These are phyloP conservation scores for Drosophila fungiperda DNA, from an alignment of 2,888 invertebrate species.

Conservation along the genomic window DNA sequence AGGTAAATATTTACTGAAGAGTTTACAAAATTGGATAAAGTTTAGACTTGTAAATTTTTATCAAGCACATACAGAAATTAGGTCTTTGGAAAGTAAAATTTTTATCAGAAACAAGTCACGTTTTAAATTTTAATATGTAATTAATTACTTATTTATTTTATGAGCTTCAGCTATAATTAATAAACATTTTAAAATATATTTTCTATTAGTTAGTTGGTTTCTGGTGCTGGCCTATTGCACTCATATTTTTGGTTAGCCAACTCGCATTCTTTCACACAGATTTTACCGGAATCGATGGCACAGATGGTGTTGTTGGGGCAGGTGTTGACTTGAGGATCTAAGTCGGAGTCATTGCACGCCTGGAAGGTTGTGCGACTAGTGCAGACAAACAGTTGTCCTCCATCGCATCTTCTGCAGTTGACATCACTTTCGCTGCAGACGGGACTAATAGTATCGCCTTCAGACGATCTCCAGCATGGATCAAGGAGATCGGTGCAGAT, in stretches of 20 bases:
- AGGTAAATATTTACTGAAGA: not conserved
- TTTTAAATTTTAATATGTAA: too few relatives aligned
- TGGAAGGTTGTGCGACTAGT: constrained; percentile 71
- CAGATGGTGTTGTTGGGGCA: constrained; percentile 65
- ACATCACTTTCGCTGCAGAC: constrained; percentile 22
- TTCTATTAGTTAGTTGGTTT: not conserved
- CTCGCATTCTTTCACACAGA: constrained; percentile 65
- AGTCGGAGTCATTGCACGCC: constrained; percentile 50
- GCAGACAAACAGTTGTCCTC: constrained; percentile 62
- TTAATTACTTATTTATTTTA: not conserved
- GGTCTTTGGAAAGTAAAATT: too few relatives aligned
- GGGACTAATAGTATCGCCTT: not conserved
- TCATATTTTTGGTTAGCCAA: constrained; percentile 43
- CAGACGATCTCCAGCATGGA: constrained; percentile 26
- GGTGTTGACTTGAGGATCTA: constrained; percentile 19
- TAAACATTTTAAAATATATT: not conserved
- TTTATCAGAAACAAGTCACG: too few relatives aligned
- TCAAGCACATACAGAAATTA: too few relatives aligned
- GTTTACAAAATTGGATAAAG: not conserved
- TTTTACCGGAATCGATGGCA: constrained; percentile 57
- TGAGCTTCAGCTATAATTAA: not conserved
- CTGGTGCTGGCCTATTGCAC: constrained; percentile 47
- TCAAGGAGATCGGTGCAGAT: constrained; percentile 53
- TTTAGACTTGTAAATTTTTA: too few relatives aligned
- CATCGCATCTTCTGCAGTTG: constrained; percentile 65